Conservation (phyloP, 2,797 vertebrate species). For the Parauchenoglanis ngamensis region DNA sequence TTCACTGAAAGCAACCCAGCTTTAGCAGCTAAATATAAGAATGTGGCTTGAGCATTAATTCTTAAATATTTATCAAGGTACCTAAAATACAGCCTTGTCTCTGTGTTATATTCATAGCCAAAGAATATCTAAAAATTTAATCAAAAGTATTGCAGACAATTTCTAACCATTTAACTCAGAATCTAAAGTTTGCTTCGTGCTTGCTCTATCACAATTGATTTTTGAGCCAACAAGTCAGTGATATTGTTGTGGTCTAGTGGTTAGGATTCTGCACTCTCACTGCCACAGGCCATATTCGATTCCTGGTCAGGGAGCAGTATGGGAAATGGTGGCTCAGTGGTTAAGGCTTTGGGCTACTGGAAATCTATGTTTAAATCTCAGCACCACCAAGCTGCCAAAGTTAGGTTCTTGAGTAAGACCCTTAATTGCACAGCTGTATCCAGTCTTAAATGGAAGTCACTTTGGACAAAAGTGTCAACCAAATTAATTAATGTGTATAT, state of each 20-base stretch:
- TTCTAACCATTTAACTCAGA: not conserved
- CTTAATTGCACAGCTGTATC: not conserved
- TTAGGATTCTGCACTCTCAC: not conserved
- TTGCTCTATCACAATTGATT: not conserved
- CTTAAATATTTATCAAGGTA: slow-evolving; percentile 74
- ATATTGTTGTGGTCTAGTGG: not conserved
- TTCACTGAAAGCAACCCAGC: slow-evolving; percentile 75
- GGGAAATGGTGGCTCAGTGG: not conserved
- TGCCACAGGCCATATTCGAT: not conserved
- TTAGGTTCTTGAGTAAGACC: not conserved
- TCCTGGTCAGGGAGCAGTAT: not conserved
- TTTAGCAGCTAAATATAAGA: slow-evolving; percentile 79
- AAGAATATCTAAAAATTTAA: not conserved
- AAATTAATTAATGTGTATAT: not conserved
- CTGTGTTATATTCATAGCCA: not conserved
- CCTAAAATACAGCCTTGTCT: not conserved
- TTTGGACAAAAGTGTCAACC: not conserved
- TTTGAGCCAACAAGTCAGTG: not conserved
- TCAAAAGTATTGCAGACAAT: slow-evolving; percentile 6
- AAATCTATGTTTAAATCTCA: not conserved
- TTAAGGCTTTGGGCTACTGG: not conserved
- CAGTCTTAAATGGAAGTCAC: not conserved
- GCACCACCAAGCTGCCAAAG: not conserved
- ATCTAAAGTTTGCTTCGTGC: not conserved
- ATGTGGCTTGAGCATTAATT: slow-evolving; percentile 68